phyloP scores from a whole-genome alignment of 2,113 vertebrate genomes.

The Halcyon senegalensis region DNA sequence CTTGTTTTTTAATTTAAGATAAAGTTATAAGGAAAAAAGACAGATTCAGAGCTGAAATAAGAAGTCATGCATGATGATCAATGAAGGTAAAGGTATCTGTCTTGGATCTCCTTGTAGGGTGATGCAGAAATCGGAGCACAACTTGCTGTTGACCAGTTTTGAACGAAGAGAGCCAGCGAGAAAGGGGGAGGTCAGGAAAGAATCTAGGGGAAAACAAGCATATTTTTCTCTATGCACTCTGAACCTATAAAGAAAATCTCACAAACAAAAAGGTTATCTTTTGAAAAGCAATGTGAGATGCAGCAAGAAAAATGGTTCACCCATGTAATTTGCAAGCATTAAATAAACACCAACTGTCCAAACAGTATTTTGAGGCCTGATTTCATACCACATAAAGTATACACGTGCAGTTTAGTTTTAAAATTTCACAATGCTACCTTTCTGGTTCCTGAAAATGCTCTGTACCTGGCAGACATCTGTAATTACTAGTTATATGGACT shows the following conservation, averaged over 20 bases:
- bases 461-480: background rate
- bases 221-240: background rate
- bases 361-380: background rate
- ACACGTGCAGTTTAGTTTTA: background rate
- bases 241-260: background rate
- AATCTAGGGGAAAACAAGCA: accelerated
- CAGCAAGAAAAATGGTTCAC: background rate
- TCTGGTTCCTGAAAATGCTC: background rate
- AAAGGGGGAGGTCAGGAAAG: accelerated
- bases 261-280: background rate
- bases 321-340: background rate
- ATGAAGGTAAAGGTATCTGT: background rate
- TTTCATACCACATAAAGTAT: background rate
- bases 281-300: background rate
- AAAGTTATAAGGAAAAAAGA: background rate
- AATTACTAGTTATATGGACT: background rate
- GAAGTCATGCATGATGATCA: background rate
- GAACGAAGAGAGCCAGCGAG: background rate
- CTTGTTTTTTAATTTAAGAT: background rate
- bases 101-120: background rate
- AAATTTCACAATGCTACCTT: background rate
- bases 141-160: background rate
- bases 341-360: background rate
- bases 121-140: background rate
- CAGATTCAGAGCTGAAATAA: background rate